These are phyloP conservation scores for Harpalus rubripes DNA, from an alignment of 2,888 invertebrate genomes.

Conservation along the genomic window DNA sequence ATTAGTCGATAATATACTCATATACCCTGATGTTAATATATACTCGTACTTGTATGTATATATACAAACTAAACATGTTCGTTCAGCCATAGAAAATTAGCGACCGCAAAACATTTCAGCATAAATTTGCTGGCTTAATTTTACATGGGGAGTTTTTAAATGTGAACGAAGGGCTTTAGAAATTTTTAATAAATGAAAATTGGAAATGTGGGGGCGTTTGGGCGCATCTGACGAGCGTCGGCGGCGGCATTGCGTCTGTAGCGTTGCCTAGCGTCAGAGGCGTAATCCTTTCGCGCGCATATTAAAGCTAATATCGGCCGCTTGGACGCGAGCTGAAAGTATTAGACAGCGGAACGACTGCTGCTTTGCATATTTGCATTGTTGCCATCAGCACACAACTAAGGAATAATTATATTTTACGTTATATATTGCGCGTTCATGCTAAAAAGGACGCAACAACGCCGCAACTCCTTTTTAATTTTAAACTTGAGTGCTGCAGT, in stretches of 20 bases:
- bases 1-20: too few relatives aligned
- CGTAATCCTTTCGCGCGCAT: constrained; percentile 60
- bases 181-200: constrained; percentile 63
- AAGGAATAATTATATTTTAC: constrained; percentile 59
- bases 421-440: constrained; percentile 61
- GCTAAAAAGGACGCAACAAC: constrained; percentile 49
- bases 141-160: constrained; percentile 30
- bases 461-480: constrained; percentile 27
- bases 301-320: constrained; percentile 61
- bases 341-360: constrained; percentile 52
- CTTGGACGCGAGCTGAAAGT: constrained; percentile 41
- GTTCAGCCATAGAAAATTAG: neutral
- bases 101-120: constrained; percentile 17
- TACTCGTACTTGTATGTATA: too few relatives aligned
- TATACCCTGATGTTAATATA: too few relatives aligned
- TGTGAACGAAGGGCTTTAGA: constrained; percentile 45
- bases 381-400: constrained; percentile 55
- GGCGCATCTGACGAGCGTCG: constrained; percentile 9
- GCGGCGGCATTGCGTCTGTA: neutral
- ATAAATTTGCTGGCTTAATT: constrained; percentile 37
- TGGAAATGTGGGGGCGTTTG: constrained; percentile 20
- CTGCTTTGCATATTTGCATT: constrained; percentile 64
- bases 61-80: neutral
- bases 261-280: neutral
- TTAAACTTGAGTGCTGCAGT: constrained; percentile 45